Evolutionary conservation across 1,140 invertebrate genomes (phyloP), one percentile per base, ranked within the genome.

Genomic region (Matsumurasca onukii): DNA sequence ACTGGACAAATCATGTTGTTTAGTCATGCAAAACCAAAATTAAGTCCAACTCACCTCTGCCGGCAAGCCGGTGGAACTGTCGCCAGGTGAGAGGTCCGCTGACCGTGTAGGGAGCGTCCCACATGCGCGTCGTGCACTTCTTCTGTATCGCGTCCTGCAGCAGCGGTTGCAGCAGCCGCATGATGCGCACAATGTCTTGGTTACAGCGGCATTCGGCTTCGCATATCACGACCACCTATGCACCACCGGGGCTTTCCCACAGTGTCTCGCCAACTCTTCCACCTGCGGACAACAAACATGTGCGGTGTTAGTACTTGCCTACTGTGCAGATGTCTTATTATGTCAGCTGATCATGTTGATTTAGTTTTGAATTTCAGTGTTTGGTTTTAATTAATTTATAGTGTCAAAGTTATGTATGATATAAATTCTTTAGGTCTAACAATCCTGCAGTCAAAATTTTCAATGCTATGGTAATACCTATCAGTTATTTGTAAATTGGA

Each of bases 101-200:
- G 1, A 95, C 93, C 0, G 87, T 89, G 67, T 89, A 91, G 1
- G 89, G 89, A 34, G 92, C 91, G 76, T 94, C 93, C 91, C 91
- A 93, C 79, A 92, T 86, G 70, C 90, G 82, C 45, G 90, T 93
- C 1, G 91, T 90, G 71, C 92, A 91, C 75, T 95, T 96, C 80
- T 94, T 95, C 78, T 97, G 94, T 70, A 98, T 94, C 29, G 96
- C 94, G 77, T 97, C 95, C 80, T 98, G 95, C 22, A 99, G 83
- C 52, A 98, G 77, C 0, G 96, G 96, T 77, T 96, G 92, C 0
- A 98, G 81, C 1, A 88, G 86, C 72, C 92, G 91, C 89, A 98
- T 94, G 68, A 97, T 89, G 72, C 93, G 86, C 20, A 98, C 90
- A 24, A 96, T 92, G 74, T 98, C 95, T 74, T 95, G 90, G 76